Evolutionary conservation across 2,797 vertebrate species (phyloP).

Genomic region (Arrhamphus sclerolepis): DNA sequence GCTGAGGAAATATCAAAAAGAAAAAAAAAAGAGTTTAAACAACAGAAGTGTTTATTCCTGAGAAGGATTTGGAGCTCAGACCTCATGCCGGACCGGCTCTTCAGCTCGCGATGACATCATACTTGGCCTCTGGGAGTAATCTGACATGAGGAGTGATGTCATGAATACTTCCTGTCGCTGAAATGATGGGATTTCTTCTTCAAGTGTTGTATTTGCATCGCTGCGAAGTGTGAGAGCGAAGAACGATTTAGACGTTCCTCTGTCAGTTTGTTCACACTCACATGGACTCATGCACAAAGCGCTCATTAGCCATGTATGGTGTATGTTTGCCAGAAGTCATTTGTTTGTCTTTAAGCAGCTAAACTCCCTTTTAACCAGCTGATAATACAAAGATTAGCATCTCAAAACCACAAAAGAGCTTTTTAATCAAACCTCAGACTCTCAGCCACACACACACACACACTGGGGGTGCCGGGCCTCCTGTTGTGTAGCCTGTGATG

Average conservation of each 20-base stretch:
- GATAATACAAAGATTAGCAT: slow-evolving; percentile 75
- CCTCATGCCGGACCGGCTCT: background rate
- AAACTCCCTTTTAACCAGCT: slow-evolving; percentile 71
- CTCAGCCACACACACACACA: slow-evolving; percentile 33
- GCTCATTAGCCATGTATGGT: slow-evolving; percentile 60
- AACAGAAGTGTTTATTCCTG: background rate
- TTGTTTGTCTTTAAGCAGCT: slow-evolving; percentile 75
- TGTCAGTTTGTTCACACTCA: slow-evolving; percentile 15
- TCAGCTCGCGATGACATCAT: slow-evolving; percentile 45
- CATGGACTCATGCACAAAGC: slow-evolving; percentile 39
- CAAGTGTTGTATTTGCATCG: slow-evolving; percentile 30
- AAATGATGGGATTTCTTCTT: slow-evolving; percentile 43
- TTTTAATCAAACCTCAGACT: slow-evolving; percentile 63
- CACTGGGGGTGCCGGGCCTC: slow-evolving; percentile 45
- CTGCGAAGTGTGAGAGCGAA: slow-evolving; percentile 19
- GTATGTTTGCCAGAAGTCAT: slow-evolving; percentile 68
- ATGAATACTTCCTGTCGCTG: slow-evolving; percentile 41
- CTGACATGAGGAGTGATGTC: slow-evolving; percentile 52
- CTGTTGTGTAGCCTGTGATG: slow-evolving; percentile 54
- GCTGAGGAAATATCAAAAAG: background rate
- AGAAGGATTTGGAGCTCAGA: background rate
- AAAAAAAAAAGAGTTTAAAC: background rate
- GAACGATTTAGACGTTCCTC: slow-evolving; percentile 47
- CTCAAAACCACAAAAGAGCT: slow-evolving; percentile 68
- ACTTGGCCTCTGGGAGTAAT: slow-evolving; percentile 17